Evolutionary conservation across 2,797 vertebrate species (phyloP).

Genomic region (Hypotaenidia okinawae): DNA sequence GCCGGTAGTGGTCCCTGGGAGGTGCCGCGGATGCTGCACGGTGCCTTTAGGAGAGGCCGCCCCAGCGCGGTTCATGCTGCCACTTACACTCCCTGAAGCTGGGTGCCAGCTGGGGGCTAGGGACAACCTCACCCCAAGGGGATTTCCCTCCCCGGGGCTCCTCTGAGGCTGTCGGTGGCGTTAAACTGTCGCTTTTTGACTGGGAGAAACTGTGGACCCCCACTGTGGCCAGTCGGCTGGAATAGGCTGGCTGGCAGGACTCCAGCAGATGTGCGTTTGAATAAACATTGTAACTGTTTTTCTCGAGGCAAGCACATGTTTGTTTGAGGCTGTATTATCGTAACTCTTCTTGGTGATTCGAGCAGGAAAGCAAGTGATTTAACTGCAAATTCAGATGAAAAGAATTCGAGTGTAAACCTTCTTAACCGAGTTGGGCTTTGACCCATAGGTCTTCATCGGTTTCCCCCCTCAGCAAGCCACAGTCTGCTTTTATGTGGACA

Average conservation of each 20-base stretch:
- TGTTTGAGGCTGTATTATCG: background rate
- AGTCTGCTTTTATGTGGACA: background rate
- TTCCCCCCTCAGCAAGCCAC: background rate
- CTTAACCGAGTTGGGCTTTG: background rate
- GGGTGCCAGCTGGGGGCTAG: background rate
- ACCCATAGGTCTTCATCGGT: background rate
- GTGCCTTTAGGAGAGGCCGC: background rate
- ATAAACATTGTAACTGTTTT: background rate
- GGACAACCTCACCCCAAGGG: background rate
- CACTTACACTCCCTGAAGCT: background rate
- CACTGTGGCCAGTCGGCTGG: background rate
- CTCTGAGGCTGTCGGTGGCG: no score
- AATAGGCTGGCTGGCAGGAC: background rate
- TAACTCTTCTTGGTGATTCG: background rate
- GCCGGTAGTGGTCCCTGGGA: background rate
- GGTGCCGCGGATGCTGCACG: background rate
- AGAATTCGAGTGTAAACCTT: background rate
- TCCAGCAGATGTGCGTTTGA: conserved; percentile 1
- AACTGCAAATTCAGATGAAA: background rate
- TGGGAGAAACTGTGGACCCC: background rate
- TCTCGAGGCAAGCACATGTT: rapidly evolving
- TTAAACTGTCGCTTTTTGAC: background rate
- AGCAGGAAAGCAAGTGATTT: background rate
- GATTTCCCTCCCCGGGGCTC: background rate
- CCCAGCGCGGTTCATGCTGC: background rate